These are phyloP conservation scores for Ips typographus DNA, from an alignment of 1,140 invertebrate genomes.

Conservation along the genomic window DNA sequence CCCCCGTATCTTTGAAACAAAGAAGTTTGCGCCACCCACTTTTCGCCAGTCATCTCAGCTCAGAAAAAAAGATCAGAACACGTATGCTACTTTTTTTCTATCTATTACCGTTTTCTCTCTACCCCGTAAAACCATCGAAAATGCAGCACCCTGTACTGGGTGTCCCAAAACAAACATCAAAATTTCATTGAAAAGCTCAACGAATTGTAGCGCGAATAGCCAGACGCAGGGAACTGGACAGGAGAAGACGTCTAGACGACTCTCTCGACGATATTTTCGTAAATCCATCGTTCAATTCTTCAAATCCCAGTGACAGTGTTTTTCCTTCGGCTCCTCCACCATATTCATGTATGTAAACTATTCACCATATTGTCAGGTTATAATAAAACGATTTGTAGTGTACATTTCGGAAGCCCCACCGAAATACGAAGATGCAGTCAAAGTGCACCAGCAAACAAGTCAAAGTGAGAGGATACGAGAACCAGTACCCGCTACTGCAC, in stretches of 20 bases:
- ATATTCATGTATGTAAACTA: conserved; percentile 22
- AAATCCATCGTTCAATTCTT: conserved; percentile 7
- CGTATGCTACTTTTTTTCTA: not conserved
- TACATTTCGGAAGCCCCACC: conserved; percentile 20
- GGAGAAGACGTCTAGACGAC: not conserved
- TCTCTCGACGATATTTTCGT: conserved; percentile 20
- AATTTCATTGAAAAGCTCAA: conserved; percentile 1
- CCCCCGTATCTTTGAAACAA: not conserved
- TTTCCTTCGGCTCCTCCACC: conserved; percentile 25
- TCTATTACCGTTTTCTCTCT: no score
- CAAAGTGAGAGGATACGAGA: conserved; percentile 1
- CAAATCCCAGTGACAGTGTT: conserved; percentile 4
- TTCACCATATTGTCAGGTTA: not conserved
- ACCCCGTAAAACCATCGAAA: no score
- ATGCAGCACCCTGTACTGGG: no score
- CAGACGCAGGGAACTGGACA: conserved; percentile 8
- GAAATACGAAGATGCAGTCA: conserved; percentile 23
- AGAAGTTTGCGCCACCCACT: no score
- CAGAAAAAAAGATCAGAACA: conserved; percentile 7
- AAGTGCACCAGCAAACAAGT: conserved; percentile 4
- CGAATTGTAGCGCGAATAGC: conserved; percentile 24
- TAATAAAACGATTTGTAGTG: conserved; percentile 10
- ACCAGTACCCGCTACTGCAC: not conserved
- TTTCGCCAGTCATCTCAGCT: no score
- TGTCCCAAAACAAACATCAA: not conserved